Conservation (phyloP, 2,113 vertebrate genomes). For the Notiomystis cincta region DNA sequence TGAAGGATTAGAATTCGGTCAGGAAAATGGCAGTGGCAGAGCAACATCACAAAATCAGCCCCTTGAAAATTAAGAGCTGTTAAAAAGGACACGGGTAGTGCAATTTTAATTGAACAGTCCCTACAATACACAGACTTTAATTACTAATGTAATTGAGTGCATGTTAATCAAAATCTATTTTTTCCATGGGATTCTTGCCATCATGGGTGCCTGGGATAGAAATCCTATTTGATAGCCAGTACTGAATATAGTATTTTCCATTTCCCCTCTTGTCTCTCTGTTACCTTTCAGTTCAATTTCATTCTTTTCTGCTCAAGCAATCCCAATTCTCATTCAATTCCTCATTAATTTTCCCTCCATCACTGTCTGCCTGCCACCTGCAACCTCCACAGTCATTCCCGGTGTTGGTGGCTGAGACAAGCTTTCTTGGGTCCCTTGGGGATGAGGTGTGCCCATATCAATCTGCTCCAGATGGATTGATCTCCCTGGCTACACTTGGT, state of each 20-base stretch:
- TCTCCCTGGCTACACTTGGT: not conserved
- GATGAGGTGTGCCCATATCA: not conserved
- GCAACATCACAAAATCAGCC: not conserved
- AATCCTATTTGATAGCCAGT: not conserved
- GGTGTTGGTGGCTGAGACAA: rapidly evolving
- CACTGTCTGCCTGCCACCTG: not conserved
- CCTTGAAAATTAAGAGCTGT: not conserved
- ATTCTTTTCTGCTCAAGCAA: not conserved
- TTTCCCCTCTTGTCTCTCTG: not conserved
- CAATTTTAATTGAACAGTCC: not conserved
- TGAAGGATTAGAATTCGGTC: not conserved
- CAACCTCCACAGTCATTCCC: not conserved
- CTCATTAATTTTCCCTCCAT: not conserved
- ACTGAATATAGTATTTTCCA: not conserved
- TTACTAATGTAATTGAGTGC: not conserved
- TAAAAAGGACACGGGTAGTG: not conserved
- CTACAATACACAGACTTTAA: not conserved
- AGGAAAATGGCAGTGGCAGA: not conserved
- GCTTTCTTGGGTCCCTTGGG: not conserved
- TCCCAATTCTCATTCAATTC: not conserved
- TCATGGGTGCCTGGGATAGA: not conserved
- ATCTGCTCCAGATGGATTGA: not conserved
- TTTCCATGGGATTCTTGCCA: not conserved
- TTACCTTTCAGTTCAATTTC: not conserved
- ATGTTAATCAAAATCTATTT: not conserved